phyloP scores from a whole-genome alignment of 2,797 vertebrate genomes.

The Lagodon rhomboides region DNA sequence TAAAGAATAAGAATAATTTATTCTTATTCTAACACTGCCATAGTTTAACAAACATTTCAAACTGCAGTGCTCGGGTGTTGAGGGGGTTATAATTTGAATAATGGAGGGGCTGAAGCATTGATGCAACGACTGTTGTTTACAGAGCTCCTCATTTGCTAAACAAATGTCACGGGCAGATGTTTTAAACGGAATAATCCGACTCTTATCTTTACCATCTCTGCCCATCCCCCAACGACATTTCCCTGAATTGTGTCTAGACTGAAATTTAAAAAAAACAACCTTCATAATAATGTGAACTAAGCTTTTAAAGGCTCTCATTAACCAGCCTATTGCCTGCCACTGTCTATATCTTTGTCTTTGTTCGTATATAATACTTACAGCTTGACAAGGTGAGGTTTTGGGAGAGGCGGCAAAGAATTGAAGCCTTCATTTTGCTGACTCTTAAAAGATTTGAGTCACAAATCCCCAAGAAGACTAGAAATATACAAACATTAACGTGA shows the following conservation, averaged over 20 bases:
- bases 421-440: neutral
- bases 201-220: too few relatives aligned
- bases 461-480: neutral
- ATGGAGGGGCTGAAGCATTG: too few relatives aligned
- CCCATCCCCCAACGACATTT: neutral
- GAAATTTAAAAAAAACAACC: neutral
- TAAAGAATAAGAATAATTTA: neutral
- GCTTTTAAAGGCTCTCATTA: neutral
- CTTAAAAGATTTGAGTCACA: neutral
- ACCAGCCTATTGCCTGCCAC: neutral
- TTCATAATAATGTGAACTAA: neutral
- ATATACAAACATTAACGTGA: too few relatives aligned
- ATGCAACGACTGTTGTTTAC: too few relatives aligned
- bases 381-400: neutral
- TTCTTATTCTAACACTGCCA: too few relatives aligned
- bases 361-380: too few relatives aligned
- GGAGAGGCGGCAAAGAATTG: neutral
- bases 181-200: too few relatives aligned
- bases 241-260: neutral
- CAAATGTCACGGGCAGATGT: too few relatives aligned
- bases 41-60: too few relatives aligned
- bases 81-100: too few relatives aligned
- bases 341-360: neutral
- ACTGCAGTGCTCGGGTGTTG: too few relatives aligned
- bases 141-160: too few relatives aligned